These are phyloP conservation scores for Platyrinchus mystaceus DNA, from an alignment of 2,797 vertebrate species.

Conservation along the genomic window DNA sequence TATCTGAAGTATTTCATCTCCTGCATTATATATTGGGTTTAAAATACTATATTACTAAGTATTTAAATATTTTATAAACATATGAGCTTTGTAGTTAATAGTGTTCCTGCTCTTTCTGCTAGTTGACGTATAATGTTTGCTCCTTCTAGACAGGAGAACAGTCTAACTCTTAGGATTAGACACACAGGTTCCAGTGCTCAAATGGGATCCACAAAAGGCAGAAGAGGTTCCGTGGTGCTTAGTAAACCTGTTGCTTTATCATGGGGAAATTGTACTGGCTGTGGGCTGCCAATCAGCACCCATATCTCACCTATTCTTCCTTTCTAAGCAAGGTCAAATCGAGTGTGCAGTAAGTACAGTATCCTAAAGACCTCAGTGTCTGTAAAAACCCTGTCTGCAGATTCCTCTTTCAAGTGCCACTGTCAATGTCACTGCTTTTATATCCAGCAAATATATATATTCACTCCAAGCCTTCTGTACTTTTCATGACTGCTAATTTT, in stretches of 20 bases:
- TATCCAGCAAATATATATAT: background rate
- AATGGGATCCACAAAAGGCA: background rate
- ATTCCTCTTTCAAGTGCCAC: background rate
- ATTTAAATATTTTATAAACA: background rate
- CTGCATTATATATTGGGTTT: background rate
- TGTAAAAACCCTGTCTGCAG: background rate
- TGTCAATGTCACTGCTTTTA: background rate
- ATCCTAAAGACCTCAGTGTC: background rate
- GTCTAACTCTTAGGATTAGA: background rate
- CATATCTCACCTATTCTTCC: background rate
- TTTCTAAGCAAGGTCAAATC: background rate
- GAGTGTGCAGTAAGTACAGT: background rate
- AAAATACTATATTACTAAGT: background rate
- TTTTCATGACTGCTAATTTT: conserved; percentile 2
- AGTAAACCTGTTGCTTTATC: background rate
- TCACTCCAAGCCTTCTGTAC: background rate
- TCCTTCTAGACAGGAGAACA: background rate
- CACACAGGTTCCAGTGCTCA: background rate
- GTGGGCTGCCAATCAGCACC: background rate
- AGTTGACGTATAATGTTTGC: background rate
- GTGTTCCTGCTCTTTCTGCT: background rate
- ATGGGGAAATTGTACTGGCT: background rate
- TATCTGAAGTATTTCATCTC: background rate
- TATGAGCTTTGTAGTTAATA: background rate
- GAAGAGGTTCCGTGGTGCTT: background rate